Conservation (phyloP, 1,140 invertebrate genomes). For the Penaeus vannamei region DNA sequence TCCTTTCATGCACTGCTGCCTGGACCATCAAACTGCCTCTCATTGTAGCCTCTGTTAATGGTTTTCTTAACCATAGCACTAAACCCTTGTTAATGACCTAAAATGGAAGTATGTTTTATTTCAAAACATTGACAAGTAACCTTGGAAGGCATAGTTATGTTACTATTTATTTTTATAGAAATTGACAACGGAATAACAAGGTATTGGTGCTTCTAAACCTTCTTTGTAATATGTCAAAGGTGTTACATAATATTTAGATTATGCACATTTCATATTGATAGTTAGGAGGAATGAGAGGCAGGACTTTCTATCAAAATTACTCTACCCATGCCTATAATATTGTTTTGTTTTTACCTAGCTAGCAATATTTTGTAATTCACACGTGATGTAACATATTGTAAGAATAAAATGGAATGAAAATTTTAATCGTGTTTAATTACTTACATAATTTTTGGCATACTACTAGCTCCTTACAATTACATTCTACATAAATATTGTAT, state of each 20-base stretch:
- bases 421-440: background rate
- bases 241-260: constrained; percentile 19
- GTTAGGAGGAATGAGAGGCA: constrained; percentile 31
- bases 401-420: constrained; percentile 51
- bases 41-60: background rate
- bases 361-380: constrained; percentile 65
- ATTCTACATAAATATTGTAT: no score
- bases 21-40: constrained; percentile 32
- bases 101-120: no score
- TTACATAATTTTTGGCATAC: no score
- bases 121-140: no score
- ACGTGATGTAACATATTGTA: constrained; percentile 65
- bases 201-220: background rate
- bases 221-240: constrained; percentile 27
- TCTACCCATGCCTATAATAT: constrained; percentile 47
- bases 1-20: constrained; percentile 28
- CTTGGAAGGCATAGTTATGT: no score
- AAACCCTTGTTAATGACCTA: no score
- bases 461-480: no score
- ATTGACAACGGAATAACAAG: no score
- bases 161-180: no score
- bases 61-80: background rate
- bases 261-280: constrained; percentile 21
- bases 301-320: constrained; percentile 43
- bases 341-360: constrained; percentile 59